A percentile compares a stretch with the other conserved stretches of the same genome.
Conservation (phyloP, 2,113 vertebrate species). For the Mormoops blainvillei region DNA sequence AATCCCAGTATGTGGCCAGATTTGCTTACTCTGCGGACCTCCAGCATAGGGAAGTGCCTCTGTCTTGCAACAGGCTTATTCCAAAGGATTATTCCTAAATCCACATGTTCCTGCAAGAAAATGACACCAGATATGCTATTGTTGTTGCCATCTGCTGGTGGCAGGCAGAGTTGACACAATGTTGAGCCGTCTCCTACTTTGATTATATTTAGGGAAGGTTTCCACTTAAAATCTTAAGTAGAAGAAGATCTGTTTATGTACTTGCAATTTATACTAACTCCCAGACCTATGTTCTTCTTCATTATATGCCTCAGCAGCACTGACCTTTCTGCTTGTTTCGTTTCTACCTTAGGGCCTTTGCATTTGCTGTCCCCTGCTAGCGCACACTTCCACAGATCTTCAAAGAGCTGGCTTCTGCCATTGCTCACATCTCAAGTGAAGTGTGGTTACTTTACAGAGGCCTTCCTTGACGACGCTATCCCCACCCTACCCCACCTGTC, state of each 20-base stretch:
- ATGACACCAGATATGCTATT: background rate
- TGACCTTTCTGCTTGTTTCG: background rate
- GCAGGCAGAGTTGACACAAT: background rate
- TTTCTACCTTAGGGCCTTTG: background rate
- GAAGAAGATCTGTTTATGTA: background rate
- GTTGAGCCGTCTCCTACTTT: background rate
- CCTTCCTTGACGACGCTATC: background rate
- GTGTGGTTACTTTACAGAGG: background rate
- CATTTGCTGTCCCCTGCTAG: background rate
- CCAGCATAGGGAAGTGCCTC: background rate
- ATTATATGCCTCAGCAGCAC: background rate
- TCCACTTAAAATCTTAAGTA: background rate
- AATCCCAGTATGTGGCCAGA: background rate
- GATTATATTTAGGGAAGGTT: background rate
- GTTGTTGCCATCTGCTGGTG: background rate
- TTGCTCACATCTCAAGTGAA: background rate
- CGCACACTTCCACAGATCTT: background rate
- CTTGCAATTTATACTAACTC: background rate
- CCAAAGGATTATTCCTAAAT: background rate
- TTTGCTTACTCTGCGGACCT: background rate
- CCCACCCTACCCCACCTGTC: background rate
- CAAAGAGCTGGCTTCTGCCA: background rate
- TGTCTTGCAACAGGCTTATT: background rate
- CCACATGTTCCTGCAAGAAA: background rate
- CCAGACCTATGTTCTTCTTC: rapidly evolving